Conservation (phyloP, 2,113 vertebrate species). For the Ceyx margarethae region DNA sequence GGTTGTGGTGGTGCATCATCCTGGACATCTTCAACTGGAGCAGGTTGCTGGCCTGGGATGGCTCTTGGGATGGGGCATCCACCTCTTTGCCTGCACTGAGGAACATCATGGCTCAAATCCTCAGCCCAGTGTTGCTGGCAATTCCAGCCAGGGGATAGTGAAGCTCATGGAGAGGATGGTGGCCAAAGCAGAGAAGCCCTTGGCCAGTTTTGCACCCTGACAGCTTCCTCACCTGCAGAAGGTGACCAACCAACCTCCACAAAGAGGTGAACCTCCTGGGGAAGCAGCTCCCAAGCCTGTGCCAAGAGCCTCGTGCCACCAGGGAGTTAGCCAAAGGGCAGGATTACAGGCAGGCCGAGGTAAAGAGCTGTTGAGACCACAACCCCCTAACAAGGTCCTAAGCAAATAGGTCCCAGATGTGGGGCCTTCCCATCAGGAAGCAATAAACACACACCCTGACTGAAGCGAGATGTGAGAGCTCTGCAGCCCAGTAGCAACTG, state of each 20-base stretch:
- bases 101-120: neutral
- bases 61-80: neutral
- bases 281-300: conserved; percentile 63
- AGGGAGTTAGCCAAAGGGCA: conserved; percentile 81
- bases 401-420: neutral
- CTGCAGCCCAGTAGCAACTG: neutral
- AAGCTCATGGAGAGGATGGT: conserved; percentile 69
- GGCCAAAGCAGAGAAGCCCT: conserved; percentile 67
- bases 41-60: neutral
- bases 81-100: neutral
- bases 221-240: conserved; percentile 75
- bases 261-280: conserved; percentile 75
- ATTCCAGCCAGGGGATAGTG: conserved; percentile 44
- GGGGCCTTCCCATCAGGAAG: neutral
- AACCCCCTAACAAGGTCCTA: neutral
- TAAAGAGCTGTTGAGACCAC: conserved; percentile 3
- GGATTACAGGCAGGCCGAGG: conserved; percentile 85
- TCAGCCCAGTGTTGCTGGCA: neutral
- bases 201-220: conserved; percentile 72
- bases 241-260: conserved; percentile 71
- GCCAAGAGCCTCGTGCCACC: conserved; percentile 65
- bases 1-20: neutral
- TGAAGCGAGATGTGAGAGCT: neutral
- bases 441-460: neutral
- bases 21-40: neutral